phyloP scores from a whole-genome alignment of 2,113 vertebrate genomes.

The Rhinoderma darwinii region DNA sequence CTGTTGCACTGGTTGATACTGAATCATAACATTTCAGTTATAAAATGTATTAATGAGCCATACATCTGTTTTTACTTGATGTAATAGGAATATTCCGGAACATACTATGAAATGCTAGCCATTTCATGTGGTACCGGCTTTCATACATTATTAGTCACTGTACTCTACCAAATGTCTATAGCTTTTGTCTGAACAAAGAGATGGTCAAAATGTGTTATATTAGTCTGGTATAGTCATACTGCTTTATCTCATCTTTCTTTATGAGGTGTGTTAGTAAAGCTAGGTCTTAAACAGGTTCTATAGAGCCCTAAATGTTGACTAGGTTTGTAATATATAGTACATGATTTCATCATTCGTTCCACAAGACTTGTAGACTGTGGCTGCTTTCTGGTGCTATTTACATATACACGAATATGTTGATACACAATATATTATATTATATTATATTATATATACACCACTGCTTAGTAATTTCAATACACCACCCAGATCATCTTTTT shows the following conservation, averaged over 20 bases:
- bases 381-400: neutral
- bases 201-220: slow-evolving; percentile 33
- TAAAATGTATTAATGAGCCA: slow-evolving; percentile 36
- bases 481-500: too few species aligned
- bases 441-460: too few species aligned
- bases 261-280: neutral
- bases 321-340: neutral
- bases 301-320: neutral
- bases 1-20: slow-evolving; percentile 12
- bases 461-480: too few species aligned
- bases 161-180: neutral
- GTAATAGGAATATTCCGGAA: slow-evolving; percentile 42
- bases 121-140: slow-evolving; percentile 41
- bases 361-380: neutral
- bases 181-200: slow-evolving; percentile 5
- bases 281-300: neutral
- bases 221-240: slow-evolving; percentile 14
- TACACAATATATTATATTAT: too few species aligned
- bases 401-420: neutral
- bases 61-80: slow-evolving; percentile 34
- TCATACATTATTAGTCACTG: neutral
- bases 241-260: neutral
- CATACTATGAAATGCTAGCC: neutral
- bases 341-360: neutral
- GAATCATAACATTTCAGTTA: slow-evolving; percentile 26